Base-by-base conservation (phyloP, 2,797 vertebrate genomes). In the Oreonectes daqikongensis region DNA sequence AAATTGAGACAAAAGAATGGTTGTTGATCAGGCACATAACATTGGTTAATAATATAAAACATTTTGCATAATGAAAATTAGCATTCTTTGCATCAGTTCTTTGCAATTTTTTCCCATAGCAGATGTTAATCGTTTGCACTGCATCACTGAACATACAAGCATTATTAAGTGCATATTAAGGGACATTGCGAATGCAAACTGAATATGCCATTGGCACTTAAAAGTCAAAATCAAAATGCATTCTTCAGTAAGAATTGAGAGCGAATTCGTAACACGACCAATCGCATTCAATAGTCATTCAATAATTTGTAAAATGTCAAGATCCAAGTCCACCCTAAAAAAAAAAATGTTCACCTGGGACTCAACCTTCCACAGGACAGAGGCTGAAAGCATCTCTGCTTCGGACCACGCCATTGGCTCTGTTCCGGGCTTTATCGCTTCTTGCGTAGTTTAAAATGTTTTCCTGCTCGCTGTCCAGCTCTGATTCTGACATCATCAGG, bases 401-500 rank as follows among this genome's bases (percentile, higher is more conserved):
- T 82, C 89, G 88, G 35, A 91, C 1, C 0, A 90, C 85, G 63
- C 93, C 40, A 1, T 92, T 90, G 69, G 84, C 40, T 75, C 90
- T 85, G 72, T 87, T 90, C 72, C 90, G 89, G 81, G 91, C 89
- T 82, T 89, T 92, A 81, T 92, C 89, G 2, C 87, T 82, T 65
- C 92, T 92, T 68, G 94, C 94, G 61, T 89, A 90, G 85, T 92
- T 94, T 89, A 95, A 95, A 85, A 95, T 90, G 18, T 93, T 92
- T 87, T 97, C 95, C 90, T 95, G 95, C 77, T 97, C 96, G 15
- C 95, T 96, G 85, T 96, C 96, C 84, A 95, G 92, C 88, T 98
- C 96, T 0, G 96, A 97, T 82, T 98, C 96, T 0, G 96, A 97
- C 86, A 96, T 95, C 96, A 96, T 97, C 77, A 98, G 89, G 86